Evolutionary conservation across 1,140 invertebrate genomes (phyloP).

Genomic region (Lucilia cuprina): DNA sequence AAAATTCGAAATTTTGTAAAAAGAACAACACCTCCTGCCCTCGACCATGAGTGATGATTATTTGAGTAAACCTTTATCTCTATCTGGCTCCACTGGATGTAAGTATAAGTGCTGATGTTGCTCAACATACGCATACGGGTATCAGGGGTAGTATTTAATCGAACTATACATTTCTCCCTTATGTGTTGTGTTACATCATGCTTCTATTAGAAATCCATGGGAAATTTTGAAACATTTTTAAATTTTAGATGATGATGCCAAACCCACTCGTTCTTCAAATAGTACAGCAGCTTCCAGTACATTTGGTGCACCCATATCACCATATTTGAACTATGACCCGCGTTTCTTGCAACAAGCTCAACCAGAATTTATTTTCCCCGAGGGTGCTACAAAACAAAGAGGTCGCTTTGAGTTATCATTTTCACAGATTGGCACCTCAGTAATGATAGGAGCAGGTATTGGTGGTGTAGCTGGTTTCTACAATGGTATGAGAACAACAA

Average conservation of each 20-base stretch:
- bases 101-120: conserved; percentile 40
- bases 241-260: conserved; percentile 45
- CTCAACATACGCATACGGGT: not conserved
- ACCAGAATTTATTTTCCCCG: conserved; percentile 93
- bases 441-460: conserved; percentile 81
- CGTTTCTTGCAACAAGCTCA: conserved; percentile 80
- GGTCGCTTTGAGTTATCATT: conserved; percentile 89
- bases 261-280: conserved; percentile 41
- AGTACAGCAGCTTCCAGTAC: conserved; percentile 46
- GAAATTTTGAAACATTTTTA: conserved; percentile 12
- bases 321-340: conserved; percentile 93
- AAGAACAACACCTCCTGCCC: conserved; percentile 16
- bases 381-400: conserved; percentile 79
- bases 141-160: not conserved
- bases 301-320: conserved; percentile 72
- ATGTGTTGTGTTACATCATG: conserved; percentile 30
- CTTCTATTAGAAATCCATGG: not conserved
- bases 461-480: conserved; percentile 87
- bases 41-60: conserved; percentile 61
- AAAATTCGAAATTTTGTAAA: conserved; percentile 2
- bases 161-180: conserved; percentile 19
- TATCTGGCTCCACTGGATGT: conserved; percentile 48
- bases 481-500: conserved; percentile 84
- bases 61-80: conserved; percentile 57
- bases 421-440: conserved; percentile 90